phyloP scores from a whole-genome alignment of 2,888 invertebrate genomes.

The Rhyacophila evoluta region DNA sequence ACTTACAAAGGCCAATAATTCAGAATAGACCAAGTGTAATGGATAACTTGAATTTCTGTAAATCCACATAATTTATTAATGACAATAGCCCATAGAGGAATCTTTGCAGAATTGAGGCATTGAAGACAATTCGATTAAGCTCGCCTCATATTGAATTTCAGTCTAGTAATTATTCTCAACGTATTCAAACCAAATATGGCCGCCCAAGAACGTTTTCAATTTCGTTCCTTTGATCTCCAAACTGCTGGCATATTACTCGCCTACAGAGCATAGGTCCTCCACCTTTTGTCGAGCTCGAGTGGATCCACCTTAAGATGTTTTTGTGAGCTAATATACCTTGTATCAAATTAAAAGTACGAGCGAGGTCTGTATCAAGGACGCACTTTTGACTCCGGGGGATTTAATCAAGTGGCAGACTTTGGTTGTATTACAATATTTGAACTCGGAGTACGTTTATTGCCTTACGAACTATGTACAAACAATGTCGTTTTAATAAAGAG shows the following conservation, averaged over 20 bases:
- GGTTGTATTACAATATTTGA: neutral
- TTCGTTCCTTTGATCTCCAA: conserved; percentile 28
- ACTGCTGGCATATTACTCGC: conserved; percentile 11
- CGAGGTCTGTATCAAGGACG: conserved; percentile 11
- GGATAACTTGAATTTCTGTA: neutral
- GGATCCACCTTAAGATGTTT: conserved; percentile 16
- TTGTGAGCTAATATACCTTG: conserved; percentile 7
- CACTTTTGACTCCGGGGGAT: conserved; percentile 9
- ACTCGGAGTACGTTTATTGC: neutral
- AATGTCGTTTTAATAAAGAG: neutral
- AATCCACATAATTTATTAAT: conserved; percentile 17
- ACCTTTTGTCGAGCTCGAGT: neutral
- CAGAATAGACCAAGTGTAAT: neutral
- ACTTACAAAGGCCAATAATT: neutral
- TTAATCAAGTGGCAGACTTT: neutral
- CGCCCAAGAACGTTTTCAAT: conserved; percentile 31
- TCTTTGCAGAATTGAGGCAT: neutral
- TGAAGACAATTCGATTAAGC: conserved; percentile 12
- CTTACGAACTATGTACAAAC: neutral
- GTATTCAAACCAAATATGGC: conserved; percentile 23
- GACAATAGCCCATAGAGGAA: neutral
- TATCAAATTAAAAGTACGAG: conserved; percentile 17
- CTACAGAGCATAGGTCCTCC: conserved; percentile 3
- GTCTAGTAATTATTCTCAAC: conserved; percentile 20
- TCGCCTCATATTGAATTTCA: neutral